These are phyloP conservation scores for Melanotaenia nigrans DNA, from an alignment of 2,797 vertebrate genomes.

Conservation along the genomic window DNA sequence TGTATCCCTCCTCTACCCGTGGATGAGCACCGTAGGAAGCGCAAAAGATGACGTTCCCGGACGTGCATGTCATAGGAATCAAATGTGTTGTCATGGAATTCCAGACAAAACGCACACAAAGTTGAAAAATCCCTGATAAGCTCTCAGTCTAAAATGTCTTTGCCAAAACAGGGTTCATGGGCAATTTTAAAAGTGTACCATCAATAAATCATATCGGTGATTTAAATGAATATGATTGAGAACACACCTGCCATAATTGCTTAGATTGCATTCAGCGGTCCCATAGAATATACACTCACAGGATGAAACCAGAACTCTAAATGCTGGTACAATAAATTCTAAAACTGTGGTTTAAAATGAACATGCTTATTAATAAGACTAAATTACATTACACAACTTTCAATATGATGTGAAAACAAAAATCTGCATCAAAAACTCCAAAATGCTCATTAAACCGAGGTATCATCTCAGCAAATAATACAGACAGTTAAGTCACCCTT, in stretches of 20 bases:
- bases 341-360: background rate
- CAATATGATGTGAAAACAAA: background rate
- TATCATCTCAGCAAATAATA: background rate
- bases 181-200: background rate
- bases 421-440: background rate
- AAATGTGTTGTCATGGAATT: constrained; percentile 41
- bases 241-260: background rate
- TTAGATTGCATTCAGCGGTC: constrained; percentile 9
- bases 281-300: constrained; percentile 6
- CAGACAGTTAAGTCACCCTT: background rate
- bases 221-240: background rate
- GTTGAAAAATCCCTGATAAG: constrained; percentile 23
- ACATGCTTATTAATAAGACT: background rate
- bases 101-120: background rate
- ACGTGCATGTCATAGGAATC: constrained; percentile 70
- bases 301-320: background rate
- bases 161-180: background rate
- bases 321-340: background rate
- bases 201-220: constrained; percentile 4
- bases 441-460: background rate
- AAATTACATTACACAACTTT: background rate
- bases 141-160: background rate
- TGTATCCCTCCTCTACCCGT: constrained; percentile 11
- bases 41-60: constrained; percentile 48
- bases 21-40: constrained; percentile 45